These are phyloP conservation scores for Porites australiensis DNA, from an alignment of 64 coral and sea anemone species.

Conservation along the genomic window DNA sequence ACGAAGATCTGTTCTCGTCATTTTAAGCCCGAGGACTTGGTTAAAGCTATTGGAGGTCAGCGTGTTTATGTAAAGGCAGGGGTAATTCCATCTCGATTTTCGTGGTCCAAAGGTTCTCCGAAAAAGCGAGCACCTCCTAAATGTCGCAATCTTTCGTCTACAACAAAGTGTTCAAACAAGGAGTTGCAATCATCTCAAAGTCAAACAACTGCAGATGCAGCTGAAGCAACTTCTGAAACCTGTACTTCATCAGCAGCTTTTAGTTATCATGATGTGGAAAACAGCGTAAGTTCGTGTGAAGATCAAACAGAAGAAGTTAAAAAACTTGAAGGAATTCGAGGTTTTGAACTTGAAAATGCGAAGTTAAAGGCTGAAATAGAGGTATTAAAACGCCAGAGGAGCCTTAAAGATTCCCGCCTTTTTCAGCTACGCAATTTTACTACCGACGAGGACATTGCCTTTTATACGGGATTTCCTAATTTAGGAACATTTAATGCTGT, in stretches of 20 bases:
- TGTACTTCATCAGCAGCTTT: neutral
- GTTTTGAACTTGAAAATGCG: neutral
- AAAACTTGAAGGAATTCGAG: neutral
- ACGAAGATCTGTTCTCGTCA: neutral
- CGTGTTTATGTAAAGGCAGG: constrained; percentile 23
- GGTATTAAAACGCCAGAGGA: neutral
- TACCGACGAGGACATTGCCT: constrained; percentile 1
- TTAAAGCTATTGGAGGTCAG: constrained; percentile 28
- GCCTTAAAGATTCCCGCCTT: neutral
- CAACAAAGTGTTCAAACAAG: neutral
- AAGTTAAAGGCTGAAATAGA: constrained; percentile 3
- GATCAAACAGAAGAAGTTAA: neutral
- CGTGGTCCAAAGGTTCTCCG: constrained; percentile 17
- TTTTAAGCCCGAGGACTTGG: neutral
- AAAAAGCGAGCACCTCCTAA: constrained; percentile 9
- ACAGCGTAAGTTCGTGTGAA: neutral
- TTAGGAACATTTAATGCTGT: constrained; percentile 55
- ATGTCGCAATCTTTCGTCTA: neutral
- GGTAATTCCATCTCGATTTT: neutral
- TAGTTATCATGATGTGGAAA: neutral
- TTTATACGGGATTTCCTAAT: too few species aligned
- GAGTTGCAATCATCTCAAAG: neutral
- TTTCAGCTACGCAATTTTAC: constrained; percentile 16
- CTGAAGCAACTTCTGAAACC: neutral
- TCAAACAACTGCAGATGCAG: constrained; percentile 1